Conservation (phyloP, 2,113 vertebrate species). For the Phaethornis superciliosus region DNA sequence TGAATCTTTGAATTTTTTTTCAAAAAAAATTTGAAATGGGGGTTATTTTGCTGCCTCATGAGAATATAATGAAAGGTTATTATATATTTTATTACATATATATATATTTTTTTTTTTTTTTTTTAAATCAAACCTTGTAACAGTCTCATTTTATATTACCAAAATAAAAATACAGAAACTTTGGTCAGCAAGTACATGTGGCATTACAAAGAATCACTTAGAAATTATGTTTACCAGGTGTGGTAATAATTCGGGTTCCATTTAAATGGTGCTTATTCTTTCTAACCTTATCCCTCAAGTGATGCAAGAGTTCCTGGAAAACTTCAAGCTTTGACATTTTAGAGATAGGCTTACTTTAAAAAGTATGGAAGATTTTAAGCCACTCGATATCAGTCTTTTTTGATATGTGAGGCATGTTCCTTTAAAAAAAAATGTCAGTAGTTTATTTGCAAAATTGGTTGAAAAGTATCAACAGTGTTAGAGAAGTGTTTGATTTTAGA, state of each 20-base stretch:
- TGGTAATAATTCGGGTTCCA: slow-evolving; percentile 18
- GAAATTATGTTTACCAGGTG: background rate
- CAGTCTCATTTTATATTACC: background rate
- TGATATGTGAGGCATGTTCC: background rate
- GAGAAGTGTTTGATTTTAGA: background rate
- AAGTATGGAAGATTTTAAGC: slow-evolving; percentile 35
- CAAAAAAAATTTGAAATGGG: background rate
- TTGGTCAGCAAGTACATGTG: background rate
- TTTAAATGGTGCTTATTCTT: slow-evolving; percentile 21
- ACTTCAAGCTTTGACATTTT: slow-evolving; percentile 50
- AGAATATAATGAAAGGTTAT: background rate
- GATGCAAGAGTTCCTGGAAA: slow-evolving; percentile 57
- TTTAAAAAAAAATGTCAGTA: background rate
- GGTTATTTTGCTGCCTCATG: background rate
- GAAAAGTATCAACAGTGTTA: background rate
- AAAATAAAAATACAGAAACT: background rate
- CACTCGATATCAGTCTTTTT: background rate
- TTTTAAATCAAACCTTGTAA: background rate
- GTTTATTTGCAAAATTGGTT: background rate
- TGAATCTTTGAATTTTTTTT: too few species aligned
- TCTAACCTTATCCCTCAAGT: slow-evolving; percentile 38
- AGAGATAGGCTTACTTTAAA: slow-evolving; percentile 33
- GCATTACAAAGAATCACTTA: background rate
- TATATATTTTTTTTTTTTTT: background rate
- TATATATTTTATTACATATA: too few species aligned